Conservation (phyloP, 1,140 invertebrate genomes). For the Heliconius himera region DNA sequence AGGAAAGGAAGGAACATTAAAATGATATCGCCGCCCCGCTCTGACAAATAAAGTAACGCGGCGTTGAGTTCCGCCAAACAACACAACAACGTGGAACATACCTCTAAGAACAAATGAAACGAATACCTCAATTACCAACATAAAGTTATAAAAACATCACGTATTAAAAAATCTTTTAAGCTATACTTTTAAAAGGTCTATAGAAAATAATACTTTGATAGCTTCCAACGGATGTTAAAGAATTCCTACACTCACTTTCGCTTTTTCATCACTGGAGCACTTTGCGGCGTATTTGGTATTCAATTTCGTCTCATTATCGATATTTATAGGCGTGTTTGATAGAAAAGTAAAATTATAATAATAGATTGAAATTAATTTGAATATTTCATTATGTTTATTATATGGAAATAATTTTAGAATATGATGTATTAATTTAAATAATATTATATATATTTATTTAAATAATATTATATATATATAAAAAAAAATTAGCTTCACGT, state of each 20-base stretch:
- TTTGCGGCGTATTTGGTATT: constrained; percentile 1
- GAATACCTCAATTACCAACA: too few species aligned
- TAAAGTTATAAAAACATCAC: background rate
- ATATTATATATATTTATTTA: too few species aligned
- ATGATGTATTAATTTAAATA: too few species aligned
- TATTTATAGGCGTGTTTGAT: background rate
- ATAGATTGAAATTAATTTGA: background rate
- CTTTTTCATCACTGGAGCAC: background rate
- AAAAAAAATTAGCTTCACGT: too few species aligned
- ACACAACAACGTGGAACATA: too few species aligned
- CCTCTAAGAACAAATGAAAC: too few species aligned
- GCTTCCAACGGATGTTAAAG: background rate
- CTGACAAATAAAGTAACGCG: too few species aligned
- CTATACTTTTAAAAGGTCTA: background rate
- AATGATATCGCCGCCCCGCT: too few species aligned
- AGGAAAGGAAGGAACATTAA: too few species aligned
- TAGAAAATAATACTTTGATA: background rate
- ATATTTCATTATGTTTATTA: background rate
- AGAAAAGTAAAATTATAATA: background rate
- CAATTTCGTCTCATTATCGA: background rate
- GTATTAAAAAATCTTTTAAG: too few species aligned
- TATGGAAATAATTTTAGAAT: background rate
- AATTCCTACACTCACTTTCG: constrained; percentile 6
- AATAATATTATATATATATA: too few species aligned
- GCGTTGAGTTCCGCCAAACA: too few species aligned